Base-by-base conservation (phyloP, 2,113 vertebrate species). In the Zosterops hypoxanthus region DNA sequence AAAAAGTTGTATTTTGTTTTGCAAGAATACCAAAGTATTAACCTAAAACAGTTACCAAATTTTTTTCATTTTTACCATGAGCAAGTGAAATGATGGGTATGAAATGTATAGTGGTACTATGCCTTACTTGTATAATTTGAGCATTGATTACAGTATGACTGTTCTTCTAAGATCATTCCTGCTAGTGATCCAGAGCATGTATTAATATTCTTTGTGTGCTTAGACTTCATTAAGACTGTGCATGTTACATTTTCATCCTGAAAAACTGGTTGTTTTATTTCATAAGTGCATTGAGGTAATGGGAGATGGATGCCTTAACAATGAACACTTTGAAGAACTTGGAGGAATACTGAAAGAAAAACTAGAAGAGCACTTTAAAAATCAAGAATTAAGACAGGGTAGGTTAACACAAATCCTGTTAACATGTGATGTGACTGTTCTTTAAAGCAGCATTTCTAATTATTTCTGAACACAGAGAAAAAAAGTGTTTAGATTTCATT, bases 301-400 rank as follows among this genome's bases (percentile, higher is more conserved):
- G 99, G 99, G 99, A 90, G 99, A 99, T 39, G 99, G 99, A 79
- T 99, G 99, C 94, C 96, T 99, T 97, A 99, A 99, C 97, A 99
- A 98, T 0, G 99, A 99, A 96, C 99, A 99, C 85, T 99, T 99
- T 41, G 99, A 99, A 97, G 99, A 99, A 91, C 98, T 99, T 95
- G 99, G 99, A 19, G 98, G 98, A 60, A 99, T 99, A 96, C 82
- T 99, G 66, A 99, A 99, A 95, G 98, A 98, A 76, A 99, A 99
- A 94, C 98, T 99, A 50, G 99, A 99, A 96, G 99, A 99, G 96
- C 99, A 99, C 97, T 99, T 99, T 97, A 99, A 99, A 98, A 99
- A 99, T 95, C 99, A 99, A 97, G 99, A 99, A 96, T 96, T 99
- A 80, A 98, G 99, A 97, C 99, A 99, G 82, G 98, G 99, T 99